A percentile compares a stretch with the other conserved stretches of the same genome.
These are phyloP conservation scores for Melanerpes formicivorus DNA, from an alignment of 2,113 vertebrate genomes.

Conservation along the genomic window DNA sequence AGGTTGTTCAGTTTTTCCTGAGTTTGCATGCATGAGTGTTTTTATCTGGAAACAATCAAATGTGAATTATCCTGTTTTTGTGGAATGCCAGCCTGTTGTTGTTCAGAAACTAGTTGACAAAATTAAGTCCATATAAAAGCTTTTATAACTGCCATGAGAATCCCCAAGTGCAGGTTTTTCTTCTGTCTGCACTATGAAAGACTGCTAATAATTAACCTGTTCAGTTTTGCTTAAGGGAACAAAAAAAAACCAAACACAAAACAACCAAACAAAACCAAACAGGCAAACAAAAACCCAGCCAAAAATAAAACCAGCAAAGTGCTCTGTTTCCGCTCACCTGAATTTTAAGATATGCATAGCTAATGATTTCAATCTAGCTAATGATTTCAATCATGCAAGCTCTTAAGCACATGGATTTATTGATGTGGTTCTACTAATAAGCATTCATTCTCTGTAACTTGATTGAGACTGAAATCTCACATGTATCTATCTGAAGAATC, in stretches of 20 bases:
- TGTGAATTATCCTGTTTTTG: conserved; percentile 55
- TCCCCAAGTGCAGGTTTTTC: neutral
- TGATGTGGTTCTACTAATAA: neutral
- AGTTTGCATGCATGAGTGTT: conserved; percentile 37
- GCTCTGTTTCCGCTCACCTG: neutral
- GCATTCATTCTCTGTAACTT: neutral
- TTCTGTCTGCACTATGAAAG: neutral
- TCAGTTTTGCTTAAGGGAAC: neutral
- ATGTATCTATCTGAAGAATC: neutral
- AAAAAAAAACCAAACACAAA: neutral
- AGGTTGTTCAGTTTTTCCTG: conserved; percentile 35
- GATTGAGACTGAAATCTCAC: neutral
- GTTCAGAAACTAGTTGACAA: conserved; percentile 45
- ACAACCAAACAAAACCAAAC: neutral
- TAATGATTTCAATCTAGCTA: neutral
- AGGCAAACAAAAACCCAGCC: neutral
- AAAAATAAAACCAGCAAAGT: neutral
- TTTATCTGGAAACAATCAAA: conserved; percentile 74
- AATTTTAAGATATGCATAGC: neutral
- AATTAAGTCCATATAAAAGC: conserved; percentile 22
- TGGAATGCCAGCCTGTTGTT: conserved; percentile 51
- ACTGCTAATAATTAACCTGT: conserved; percentile 19
- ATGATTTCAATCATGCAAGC: neutral
- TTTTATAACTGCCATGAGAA: conserved; percentile 20
- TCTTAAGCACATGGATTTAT: neutral